These are phyloP conservation scores for Perognathus longimembris DNA, from an alignment of 2,113 vertebrate genomes.

Conservation along the genomic window DNA sequence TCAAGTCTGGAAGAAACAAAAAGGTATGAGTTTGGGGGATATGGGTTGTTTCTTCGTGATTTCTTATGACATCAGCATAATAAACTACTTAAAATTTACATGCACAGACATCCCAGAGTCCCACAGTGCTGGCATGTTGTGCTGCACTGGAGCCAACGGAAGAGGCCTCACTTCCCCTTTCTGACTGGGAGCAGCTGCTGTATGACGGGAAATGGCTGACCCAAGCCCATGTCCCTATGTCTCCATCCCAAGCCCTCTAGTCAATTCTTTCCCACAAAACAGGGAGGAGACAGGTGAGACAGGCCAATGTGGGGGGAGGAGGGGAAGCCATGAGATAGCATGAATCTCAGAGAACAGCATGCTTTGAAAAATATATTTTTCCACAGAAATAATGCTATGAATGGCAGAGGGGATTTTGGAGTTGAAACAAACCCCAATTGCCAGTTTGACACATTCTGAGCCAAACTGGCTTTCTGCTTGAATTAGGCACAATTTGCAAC, in stretches of 20 bases:
- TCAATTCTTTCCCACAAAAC: not conserved
- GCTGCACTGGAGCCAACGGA: not conserved
- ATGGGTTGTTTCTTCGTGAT: not conserved
- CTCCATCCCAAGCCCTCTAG: not conserved
- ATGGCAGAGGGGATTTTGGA: not conserved
- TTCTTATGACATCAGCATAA: conserved; percentile 4
- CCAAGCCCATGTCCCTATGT: not conserved
- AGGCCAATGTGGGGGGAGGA: too few relatives aligned
- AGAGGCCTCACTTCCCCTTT: not conserved
- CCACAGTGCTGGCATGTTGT: not conserved
- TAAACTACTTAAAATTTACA: not conserved
- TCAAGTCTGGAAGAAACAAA: not conserved
- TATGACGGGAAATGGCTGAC: not conserved
- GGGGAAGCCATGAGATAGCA: not conserved
- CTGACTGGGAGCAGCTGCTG: not conserved
- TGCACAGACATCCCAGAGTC: not conserved
- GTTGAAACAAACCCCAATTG: not conserved
- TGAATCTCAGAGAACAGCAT: not conserved
- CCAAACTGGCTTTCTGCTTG: not conserved
- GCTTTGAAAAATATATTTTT: not conserved
- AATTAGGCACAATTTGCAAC: conserved; percentile 17
- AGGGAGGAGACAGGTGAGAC: not conserved
- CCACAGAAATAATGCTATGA: not conserved
- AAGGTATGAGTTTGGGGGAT: not conserved
- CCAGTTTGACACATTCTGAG: not conserved